These are phyloP conservation scores for Entomobrya multifasciata DNA, from an alignment of 2,888 invertebrate genomes.

Conservation along the genomic window DNA sequence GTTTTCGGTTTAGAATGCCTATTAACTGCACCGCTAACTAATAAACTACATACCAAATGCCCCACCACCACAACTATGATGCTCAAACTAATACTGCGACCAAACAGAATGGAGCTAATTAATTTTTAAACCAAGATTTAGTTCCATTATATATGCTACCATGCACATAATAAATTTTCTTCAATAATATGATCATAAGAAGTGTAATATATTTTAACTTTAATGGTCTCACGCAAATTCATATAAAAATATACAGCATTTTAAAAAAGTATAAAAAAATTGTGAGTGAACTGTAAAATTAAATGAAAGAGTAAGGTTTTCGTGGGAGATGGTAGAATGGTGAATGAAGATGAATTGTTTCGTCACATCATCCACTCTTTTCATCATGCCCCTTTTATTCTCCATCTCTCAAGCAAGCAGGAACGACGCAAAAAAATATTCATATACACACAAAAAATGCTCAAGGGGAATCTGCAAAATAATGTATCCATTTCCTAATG, in stretches of 20 bases:
- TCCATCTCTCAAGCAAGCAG: background rate
- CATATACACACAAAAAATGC: background rate
- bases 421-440: background rate
- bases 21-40: conserved; percentile 1
- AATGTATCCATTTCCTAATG: background rate
- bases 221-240: no score
- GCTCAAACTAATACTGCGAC: background rate
- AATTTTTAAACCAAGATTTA: background rate
- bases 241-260: no score
- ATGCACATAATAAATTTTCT: background rate
- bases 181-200: no score
- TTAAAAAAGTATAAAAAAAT: background rate
- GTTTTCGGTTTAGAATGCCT: background rate
- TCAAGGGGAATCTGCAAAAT: conserved; percentile 6
- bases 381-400: background rate
- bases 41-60: background rate
- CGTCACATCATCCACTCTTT: conserved; percentile 29
- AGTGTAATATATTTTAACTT: no score
- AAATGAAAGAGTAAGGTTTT: conserved; percentile 9
- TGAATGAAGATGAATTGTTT: conserved; percentile 44
- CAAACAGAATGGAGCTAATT: background rate
- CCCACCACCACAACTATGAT: background rate
- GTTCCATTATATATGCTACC: background rate
- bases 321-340: conserved; percentile 10
- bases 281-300: background rate